phyloP scores from a whole-genome alignment of 2,888 invertebrate species.

The Venusia cambrica region DNA sequence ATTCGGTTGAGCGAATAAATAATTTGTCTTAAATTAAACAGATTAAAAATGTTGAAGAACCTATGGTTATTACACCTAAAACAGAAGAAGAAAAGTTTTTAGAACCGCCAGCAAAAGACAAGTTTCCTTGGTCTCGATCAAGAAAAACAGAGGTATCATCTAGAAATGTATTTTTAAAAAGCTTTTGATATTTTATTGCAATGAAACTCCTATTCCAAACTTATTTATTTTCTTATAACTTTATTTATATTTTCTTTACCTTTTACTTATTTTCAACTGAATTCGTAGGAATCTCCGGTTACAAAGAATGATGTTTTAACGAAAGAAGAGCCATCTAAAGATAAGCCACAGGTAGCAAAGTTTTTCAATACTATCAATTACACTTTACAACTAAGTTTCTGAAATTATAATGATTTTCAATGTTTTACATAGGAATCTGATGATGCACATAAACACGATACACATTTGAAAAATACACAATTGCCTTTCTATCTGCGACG shows the following conservation, averaged over 20 bases:
- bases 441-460: conserved; percentile 37
- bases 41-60: conserved; percentile 26
- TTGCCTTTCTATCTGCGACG: conserved; percentile 47
- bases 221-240: too few species aligned
- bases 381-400: too few species aligned
- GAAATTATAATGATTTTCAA: too few species aligned
- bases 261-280: conserved; percentile 1
- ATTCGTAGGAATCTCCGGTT: conserved; percentile 25
- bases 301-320: conserved; percentile 15
- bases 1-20: too few species aligned
- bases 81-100: conserved; percentile 17
- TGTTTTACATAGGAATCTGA: conserved; percentile 49
- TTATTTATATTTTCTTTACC: not conserved
- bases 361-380: too few species aligned
- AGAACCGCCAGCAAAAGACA: conserved; percentile 26
- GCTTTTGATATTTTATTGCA: too few species aligned
- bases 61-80: conserved; percentile 15
- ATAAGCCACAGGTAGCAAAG: conserved; percentile 24
- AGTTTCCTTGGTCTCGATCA: conserved; percentile 26
- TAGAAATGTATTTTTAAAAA: too few species aligned
- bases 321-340: conserved; percentile 11
- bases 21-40: conserved; percentile 22
- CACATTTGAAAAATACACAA: conserved; percentile 39
- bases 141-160: conserved; percentile 44
- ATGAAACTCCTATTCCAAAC: too few species aligned